Evolutionary conservation across 2,888 invertebrate genomes (phyloP), one percentile per base, ranked within the genome.

Genomic region (Teleogryllus oceanicus): DNA sequence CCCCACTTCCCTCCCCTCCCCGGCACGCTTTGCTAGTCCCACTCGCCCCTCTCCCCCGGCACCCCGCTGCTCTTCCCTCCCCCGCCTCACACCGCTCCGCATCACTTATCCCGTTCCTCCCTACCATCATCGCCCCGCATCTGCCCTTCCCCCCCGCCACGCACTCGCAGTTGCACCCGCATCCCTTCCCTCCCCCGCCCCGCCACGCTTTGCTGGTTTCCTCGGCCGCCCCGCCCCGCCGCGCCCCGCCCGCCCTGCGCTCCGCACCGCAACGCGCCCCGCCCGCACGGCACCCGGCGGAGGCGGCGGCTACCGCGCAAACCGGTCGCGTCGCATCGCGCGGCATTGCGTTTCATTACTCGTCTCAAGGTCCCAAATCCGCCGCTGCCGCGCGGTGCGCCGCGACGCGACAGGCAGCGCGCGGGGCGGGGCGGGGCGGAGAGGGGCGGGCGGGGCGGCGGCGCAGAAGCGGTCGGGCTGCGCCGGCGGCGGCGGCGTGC

Each of bases 291-390:
- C 37, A 37, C 37, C 37, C 37, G 37, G 37, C 37, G 37, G 8
- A 37, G 37, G 37, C 37, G 37, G 37, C 37, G 5, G 37, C 37
- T 62, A n/a, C 16, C 16, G 62, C 62, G 13, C 62, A 62, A 62
- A 62, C 62, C 62, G 62, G 62, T 62, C 62, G 62, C 62, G 62
- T 62, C 62, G 62, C 62, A 62, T 62, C n/a, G 62, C n/a, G 62
- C 62, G 62, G 62, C 62, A 62, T 62, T 62, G 62, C 62, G 62
- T 62, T 62, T 62, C 62, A 62, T 62, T 62, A 62, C 62, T 62
- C 62, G 62, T 62, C 62, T 62, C 62, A 62, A 62, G 16, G 62
- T 62, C 62, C 62, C 62, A 62, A 62, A 62, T 62, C 62, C 16
- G 62, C 62, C 62, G n/a, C 16, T n/a, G 62, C 37, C 13, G 62